A percentile compares a stretch with the other conserved stretches of the same genome.
These are phyloP conservation scores for Sinhomidia bicolor DNA, from an alignment of 2,888 invertebrate genomes.

Conservation along the genomic window DNA sequence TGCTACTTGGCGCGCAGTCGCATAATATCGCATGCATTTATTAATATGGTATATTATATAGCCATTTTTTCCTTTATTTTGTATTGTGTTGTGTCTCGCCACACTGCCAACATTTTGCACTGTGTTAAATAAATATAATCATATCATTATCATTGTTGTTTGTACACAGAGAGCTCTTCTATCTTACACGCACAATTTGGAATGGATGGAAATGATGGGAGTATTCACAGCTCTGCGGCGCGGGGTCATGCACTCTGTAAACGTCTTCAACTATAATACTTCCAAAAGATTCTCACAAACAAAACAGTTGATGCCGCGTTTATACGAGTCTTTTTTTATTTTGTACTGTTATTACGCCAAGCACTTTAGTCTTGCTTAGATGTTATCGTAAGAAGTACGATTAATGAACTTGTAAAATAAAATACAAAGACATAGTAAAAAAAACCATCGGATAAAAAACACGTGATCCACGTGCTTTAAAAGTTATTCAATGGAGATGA, in stretches of 20 bases:
- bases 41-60: too few relatives aligned
- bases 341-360: too few relatives aligned
- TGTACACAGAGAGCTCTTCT: too few relatives aligned
- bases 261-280: constrained; percentile 2
- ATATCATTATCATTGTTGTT: background rate
- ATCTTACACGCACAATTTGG: background rate
- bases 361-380: too few relatives aligned
- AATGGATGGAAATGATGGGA: constrained; percentile 31
- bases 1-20: background rate
- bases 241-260: constrained; percentile 36
- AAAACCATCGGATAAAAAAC: too few relatives aligned
- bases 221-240: background rate
- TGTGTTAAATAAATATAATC: background rate
- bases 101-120: background rate
- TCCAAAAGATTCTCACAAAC: constrained; percentile 18
- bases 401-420: too few relatives aligned
- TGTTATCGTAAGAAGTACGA: too few relatives aligned
- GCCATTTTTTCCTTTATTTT: background rate
- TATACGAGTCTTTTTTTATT: too few relatives aligned
- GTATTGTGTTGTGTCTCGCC: background rate
- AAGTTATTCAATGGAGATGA: too few relatives aligned
- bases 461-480: too few relatives aligned
- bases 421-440: too few relatives aligned
- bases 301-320: background rate
- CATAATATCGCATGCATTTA: background rate